phyloP scores from a whole-genome alignment of 2,113 vertebrate species.

The Talpa occidentalis region DNA sequence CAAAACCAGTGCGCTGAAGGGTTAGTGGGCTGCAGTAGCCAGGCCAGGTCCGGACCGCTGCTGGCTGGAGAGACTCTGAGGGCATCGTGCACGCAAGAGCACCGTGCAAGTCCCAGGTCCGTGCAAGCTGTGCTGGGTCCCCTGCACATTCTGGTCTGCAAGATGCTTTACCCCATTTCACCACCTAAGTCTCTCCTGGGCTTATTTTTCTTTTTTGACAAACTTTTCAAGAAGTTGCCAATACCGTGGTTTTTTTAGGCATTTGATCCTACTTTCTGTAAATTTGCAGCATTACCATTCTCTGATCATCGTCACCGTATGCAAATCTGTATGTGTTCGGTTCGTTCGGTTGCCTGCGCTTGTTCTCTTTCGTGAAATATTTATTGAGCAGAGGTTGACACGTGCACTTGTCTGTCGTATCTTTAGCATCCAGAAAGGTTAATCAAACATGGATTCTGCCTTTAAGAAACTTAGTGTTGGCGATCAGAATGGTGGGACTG shows the following conservation, averaged over 20 bases:
- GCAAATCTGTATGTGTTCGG: not conserved
- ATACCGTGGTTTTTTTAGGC: not conserved
- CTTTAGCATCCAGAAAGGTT: conserved; percentile 1
- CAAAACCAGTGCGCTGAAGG: not conserved
- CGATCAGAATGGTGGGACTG: not conserved
- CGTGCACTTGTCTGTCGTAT: not conserved
- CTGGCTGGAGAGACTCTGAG: not conserved
- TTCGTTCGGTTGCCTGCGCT: not conserved
- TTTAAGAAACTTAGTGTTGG: conserved; percentile 18
- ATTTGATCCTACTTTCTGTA: not conserved
- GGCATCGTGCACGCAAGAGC: not conserved
- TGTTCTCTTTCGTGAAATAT: not conserved
- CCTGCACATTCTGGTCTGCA: not conserved
- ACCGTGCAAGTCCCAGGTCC: not conserved
- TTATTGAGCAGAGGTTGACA: not conserved
- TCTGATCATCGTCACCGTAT: not conserved
- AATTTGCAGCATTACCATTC: not conserved
- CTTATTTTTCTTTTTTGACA: not conserved
- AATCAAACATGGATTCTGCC: not conserved
- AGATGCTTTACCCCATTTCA: not conserved
- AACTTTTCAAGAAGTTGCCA: not conserved
- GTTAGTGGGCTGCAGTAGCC: no score
- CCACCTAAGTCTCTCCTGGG: not conserved
- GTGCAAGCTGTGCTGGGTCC: not conserved
- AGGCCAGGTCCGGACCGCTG: not conserved